Base-by-base conservation (phyloP, 2,113 vertebrate genomes). In the Colaptes auratus region DNA sequence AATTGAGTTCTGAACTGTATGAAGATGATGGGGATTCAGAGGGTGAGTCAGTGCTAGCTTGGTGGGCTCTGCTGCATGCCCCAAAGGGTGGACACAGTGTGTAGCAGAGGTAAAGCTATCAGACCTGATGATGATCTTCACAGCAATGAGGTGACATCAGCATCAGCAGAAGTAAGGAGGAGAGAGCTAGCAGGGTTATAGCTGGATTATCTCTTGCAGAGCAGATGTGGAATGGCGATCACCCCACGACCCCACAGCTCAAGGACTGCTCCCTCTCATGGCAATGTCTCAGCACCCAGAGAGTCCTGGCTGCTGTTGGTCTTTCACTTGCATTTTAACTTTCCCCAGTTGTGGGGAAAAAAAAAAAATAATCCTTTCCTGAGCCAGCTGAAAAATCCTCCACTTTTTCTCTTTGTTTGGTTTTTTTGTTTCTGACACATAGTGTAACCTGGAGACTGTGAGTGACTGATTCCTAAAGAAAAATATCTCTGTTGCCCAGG, bases 391-490 rank as follows among this genome's bases (percentile, higher is more conserved):
- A 74, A 91, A 96, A 90, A 65, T 55, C 30, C 39, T 96, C 44
- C 64, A 36, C 53, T 86, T 96, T 92, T 95, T 85, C 92, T 90
- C 95, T 95, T 96, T 94, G 82, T 96, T 96, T 95, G 59, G n/a
- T 13, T 71, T 94, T 95, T 97, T 97, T 97, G 96, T 97, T 97
- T 95, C 96, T 97, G 84, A 90, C 71, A 93, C 95, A 66, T 90
- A 55, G n/a, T 91, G 95, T 97, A 96, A 88, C 94, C 94, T 81
- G 92, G 96, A 97, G 96, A 97, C 82, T 17, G 71, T 0, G 13
- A 93, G 88, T 77, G 89, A 86, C 93, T 95, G 97, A 97, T 96
- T 97, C 97, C 96, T 86, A 96, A 96, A 97, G 96, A 97, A 97
- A 98, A 97, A 97, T 80, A 93, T 67, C 33, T 96, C 90, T 91